Base-by-base conservation (phyloP, 2,888 invertebrate species). In the Euproctis similis region DNA sequence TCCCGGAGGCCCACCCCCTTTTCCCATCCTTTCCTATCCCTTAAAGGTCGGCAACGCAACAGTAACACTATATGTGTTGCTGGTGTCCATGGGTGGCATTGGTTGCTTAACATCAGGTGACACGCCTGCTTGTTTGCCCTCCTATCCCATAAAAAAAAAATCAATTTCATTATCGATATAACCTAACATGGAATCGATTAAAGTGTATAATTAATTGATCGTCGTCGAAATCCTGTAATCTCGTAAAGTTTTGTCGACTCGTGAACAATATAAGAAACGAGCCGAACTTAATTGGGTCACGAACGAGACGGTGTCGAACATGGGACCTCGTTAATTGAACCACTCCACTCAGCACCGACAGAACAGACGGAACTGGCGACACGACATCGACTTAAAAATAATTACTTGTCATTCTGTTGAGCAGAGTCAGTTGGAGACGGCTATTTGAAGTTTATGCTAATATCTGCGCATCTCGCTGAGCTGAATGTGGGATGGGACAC, bases 231-330 rank as follows among this genome's bases (percentile, higher is more conserved):
- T 42, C 41, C 41, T 42, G n/a, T n/a, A 33, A 47, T 31, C 29
- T 41, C 12, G 39, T 45, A 36, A 51, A 58, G 47, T 56, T 43
- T n/a, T 46, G 43, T 41, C 38, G 49, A 59, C 45, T 55, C 54
- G n/a, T 45, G 61, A 53, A 63, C 62, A 67, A 63, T 63, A 60
- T 62, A 64, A 67, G 67, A 67, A 68, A 66, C 54, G 65, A 57
- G 53, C 53, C 48, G 36, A 53, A 58, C 57, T 63, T 69, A 78
- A 77, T 78, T 78, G 69, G 76, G 74, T 76, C 76, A 78, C 76
- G 77, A 73, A 60, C 67, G 46, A 58, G 58, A 53, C 64, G 57
- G 56, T 72, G 73, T 75, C 65, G 71, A 69, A 72, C 73, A 72
- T 67, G 61, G 65, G 54, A 50, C 58, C 47, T 64, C 58, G 72